A percentile compares a stretch with the other conserved stretches of the same genome.
Conservation (phyloP, 2,797 vertebrate genomes). For the Periophthalmus magnuspinnatus region DNA sequence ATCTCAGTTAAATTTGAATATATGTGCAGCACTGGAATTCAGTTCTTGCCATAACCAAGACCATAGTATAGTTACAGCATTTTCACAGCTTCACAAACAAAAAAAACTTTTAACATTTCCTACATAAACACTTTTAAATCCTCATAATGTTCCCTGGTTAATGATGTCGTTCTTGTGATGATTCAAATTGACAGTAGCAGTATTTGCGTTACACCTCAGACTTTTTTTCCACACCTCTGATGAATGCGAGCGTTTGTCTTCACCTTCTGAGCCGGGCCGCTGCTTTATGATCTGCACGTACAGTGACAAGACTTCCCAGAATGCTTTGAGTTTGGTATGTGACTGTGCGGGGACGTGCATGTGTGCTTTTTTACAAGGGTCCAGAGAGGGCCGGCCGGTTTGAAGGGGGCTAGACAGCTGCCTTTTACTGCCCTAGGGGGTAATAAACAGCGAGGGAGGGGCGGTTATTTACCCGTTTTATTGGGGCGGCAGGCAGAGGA, state of each 20-base stretch:
- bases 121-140: background rate
- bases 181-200: background rate
- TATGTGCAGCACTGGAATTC: no score
- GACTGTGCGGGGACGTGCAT: constrained; percentile 22
- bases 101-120: background rate
- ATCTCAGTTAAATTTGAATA: no score
- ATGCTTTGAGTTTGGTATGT: constrained; percentile 71
- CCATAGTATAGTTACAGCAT: background rate
- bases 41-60: no score
- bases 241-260: constrained; percentile 14
- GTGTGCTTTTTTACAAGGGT: constrained; percentile 58
- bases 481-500: constrained; percentile 69
- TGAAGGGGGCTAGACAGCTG: constrained; percentile 78
- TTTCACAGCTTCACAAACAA: background rate
- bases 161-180: background rate
- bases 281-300: constrained; percentile 61
- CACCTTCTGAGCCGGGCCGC: constrained; percentile 28
- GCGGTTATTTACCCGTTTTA: constrained; percentile 78
- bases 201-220: background rate
- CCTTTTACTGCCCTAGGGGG: constrained; percentile 81
- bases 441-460: constrained; percentile 79
- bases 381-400: constrained; percentile 52
- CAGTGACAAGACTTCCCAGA: constrained; percentile 65
- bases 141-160: background rate
- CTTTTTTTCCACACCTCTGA: background rate